phyloP scores from a whole-genome alignment of 2,888 invertebrate species.

The Netelia inedita region DNA sequence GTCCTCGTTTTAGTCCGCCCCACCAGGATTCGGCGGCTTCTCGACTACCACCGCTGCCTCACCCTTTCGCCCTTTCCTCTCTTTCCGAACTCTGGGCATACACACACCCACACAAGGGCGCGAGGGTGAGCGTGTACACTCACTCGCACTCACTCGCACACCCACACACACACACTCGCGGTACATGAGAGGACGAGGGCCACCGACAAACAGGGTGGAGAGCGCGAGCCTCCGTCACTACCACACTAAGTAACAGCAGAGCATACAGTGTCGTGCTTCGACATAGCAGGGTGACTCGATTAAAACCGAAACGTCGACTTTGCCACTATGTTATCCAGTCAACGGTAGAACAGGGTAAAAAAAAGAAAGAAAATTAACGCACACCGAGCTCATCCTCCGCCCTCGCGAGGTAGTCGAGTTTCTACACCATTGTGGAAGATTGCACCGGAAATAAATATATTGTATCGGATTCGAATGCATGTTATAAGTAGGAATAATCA shows the following conservation, averaged over 20 bases:
- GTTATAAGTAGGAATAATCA: background rate
- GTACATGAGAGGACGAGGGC: background rate
- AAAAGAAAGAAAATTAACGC: conserved; percentile 33
- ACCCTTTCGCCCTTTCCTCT: conserved; percentile 70
- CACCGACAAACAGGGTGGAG: conserved; percentile 35
- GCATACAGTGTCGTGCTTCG: conserved; percentile 57
- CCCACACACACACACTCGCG: background rate
- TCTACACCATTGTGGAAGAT: conserved; percentile 28
- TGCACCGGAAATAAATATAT: background rate
- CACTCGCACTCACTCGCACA: background rate
- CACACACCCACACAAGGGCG: conserved; percentile 17
- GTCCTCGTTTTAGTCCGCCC: conserved; percentile 69
- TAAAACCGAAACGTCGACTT: conserved; percentile 67
- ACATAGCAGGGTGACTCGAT: conserved; percentile 66
- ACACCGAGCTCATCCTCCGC: background rate
- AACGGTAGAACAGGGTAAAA: conserved; percentile 25
- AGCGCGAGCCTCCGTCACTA: conserved; percentile 46
- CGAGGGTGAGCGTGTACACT: conserved; percentile 3
- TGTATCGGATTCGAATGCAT: conserved; percentile 14
- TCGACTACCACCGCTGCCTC: conserved; percentile 61
- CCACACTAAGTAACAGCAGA: conserved; percentile 36
- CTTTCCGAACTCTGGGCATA: conserved; percentile 58
- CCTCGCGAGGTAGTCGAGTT: conserved; percentile 7
- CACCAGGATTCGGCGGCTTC: conserved; percentile 69
- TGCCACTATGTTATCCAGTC: conserved; percentile 64